Conservation (phyloP, 1,140 invertebrate species). For the Drosophila burlai region DNA sequence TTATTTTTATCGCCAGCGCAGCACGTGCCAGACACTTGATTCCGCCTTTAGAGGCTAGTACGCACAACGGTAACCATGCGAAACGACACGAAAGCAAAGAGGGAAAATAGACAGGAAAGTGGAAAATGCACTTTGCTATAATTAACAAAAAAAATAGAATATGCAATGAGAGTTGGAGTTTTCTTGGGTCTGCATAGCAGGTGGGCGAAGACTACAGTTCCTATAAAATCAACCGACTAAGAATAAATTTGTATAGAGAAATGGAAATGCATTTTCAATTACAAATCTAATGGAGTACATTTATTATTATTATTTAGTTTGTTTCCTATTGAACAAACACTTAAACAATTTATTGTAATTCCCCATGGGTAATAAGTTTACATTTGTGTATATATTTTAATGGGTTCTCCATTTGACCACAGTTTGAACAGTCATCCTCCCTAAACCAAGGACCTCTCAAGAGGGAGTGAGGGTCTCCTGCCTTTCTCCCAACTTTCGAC, state of each 20-base stretch:
- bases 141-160: neutral
- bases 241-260: neutral
- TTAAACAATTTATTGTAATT: too few species aligned
- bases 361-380: neutral
- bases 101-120: conserved; percentile 6
- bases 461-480: neutral
- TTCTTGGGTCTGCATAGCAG: neutral
- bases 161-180: neutral
- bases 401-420: neutral
- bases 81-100: conserved; percentile 6
- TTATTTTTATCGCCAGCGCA: conserved; percentile 41
- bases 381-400: neutral
- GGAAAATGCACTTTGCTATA: conserved; percentile 9
- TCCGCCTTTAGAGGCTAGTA: conserved; percentile 1
- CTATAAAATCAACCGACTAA: neutral
- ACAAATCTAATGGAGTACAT: neutral
- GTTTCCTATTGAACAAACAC: neutral
- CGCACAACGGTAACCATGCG: conserved; percentile 15
- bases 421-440: neutral
- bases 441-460: neutral
- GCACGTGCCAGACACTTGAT: conserved; percentile 45
- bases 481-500: neutral
- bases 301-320: neutral
- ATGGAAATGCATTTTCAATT: neutral
- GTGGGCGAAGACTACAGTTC: neutral